Base-by-base conservation (phyloP, 2,797 vertebrate genomes). In the Myotis daubentonii region DNA sequence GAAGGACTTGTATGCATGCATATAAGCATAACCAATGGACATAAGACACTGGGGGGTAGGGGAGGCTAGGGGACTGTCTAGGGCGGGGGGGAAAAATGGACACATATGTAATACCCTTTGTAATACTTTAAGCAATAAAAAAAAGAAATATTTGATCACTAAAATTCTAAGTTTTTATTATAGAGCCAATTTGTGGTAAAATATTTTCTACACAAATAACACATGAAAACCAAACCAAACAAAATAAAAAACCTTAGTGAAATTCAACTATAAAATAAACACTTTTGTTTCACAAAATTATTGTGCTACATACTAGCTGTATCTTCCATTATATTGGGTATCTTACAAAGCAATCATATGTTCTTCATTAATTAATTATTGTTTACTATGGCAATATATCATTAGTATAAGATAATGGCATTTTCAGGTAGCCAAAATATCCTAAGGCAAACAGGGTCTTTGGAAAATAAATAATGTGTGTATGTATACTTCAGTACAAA, bases 331-430 rank as follows among this genome's bases (percentile, higher is more conserved):
- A 38, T 22, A 36, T 8, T 93, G 41, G 65, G 55, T 91, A 5
- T 72, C 81, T 95, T 93, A 94, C 89, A 71, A 96, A 97, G 79
- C 13, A 95, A 92, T 93, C 92, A 96, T 96, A 95, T 96, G 90
- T 93, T 97, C 87, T 95, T 95, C 83, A 93, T 94, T 97, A 97
- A 97, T 96, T 96, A 97, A 97, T 95, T 91, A 94, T 94, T 95
- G 90, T 85, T 81, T 71, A 89, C 79, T 92, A 9, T 84, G 79
- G 49, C 90, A 83, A 96, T 94, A 83, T 36, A 80, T 96, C 65
- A 96, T 97, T 96, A 96, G 81, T 88, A 94, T 95, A 95, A 93
- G 30, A 90, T 71, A 96, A 78, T 96, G 93, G 33, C 75, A 95
- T 95, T 94, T 95, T 85, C 44, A 95, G 87, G 88, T 84, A 96